These are phyloP conservation scores for Acronicta aceris DNA, from an alignment of 2,888 invertebrate species.

Conservation along the genomic window DNA sequence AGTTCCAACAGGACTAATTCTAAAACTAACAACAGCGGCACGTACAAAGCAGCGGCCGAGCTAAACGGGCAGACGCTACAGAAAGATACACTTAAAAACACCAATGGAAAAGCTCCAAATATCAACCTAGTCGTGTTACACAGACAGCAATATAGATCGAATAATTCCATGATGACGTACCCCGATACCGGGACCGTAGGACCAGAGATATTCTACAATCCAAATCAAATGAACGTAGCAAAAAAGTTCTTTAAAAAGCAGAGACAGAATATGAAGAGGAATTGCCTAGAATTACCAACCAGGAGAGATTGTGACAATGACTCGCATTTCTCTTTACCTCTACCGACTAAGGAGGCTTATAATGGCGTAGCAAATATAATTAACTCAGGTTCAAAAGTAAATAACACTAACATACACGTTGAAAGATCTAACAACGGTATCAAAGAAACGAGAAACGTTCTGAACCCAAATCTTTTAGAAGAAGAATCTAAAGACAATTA, in stretches of 20 bases:
- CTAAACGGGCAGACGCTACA: slow-evolving; percentile 88
- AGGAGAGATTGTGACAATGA: slow-evolving; percentile 89
- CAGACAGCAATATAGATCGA: slow-evolving; percentile 92
- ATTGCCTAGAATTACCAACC: slow-evolving; percentile 92
- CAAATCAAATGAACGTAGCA: slow-evolving; percentile 97
- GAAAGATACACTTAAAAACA: slow-evolving; percentile 78
- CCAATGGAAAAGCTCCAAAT: slow-evolving; percentile 88
- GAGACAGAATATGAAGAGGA: slow-evolving; percentile 92
- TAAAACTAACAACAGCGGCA: slow-evolving; percentile 90
- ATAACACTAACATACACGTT: slow-evolving; percentile 94
- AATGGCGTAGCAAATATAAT: slow-evolving; percentile 90
- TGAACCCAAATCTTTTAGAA: slow-evolving; percentile 91
- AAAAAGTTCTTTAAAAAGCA: slow-evolving; percentile 97
- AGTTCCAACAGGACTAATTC: slow-evolving; percentile 92
- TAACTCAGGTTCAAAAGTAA: slow-evolving; percentile 93
- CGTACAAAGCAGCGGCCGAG: slow-evolving; percentile 90
- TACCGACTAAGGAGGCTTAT: slow-evolving; percentile 84
- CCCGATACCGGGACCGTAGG: slow-evolving; percentile 88
- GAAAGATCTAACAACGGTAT: slow-evolving; percentile 88
- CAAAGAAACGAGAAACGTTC: slow-evolving; percentile 87
- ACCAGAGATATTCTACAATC: slow-evolving; percentile 96
- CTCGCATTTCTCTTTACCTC: slow-evolving; percentile 85
- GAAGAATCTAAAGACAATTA: slow-evolving; percentile 90
- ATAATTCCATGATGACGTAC: slow-evolving; percentile 91
- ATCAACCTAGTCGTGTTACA: slow-evolving; percentile 92